These are phyloP conservation scores for Trichogramma evanescens DNA, from an alignment of 2,888 invertebrate genomes.

Conservation along the genomic window DNA sequence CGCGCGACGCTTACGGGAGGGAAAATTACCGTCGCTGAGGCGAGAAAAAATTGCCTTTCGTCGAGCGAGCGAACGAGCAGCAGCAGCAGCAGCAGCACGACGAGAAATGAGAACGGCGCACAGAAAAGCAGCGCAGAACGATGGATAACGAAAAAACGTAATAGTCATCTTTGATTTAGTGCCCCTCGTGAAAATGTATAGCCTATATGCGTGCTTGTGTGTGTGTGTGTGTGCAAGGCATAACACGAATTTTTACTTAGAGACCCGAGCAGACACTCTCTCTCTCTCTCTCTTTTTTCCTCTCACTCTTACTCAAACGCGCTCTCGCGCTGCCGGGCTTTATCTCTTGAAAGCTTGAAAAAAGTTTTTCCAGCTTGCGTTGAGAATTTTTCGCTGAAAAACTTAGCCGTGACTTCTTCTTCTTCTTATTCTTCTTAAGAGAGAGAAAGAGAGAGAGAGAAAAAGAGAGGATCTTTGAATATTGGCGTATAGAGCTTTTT, in stretches of 20 bases:
- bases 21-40: neutral
- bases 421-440: no score
- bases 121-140: neutral
- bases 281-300: neutral
- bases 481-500: neutral
- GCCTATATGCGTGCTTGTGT: neutral
- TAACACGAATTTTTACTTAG: constrained; percentile 1
- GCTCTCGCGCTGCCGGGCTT: no score
- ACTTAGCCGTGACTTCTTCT: neutral
- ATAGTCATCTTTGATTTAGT: constrained; percentile 10
- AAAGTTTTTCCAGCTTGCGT: no score
- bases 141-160: constrained; percentile 5
- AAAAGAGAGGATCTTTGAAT: no score
- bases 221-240: neutral
- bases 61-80: neutral
- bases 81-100: neutral
- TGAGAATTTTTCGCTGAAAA: neutral
- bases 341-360: no score
- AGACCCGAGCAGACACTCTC: no score
- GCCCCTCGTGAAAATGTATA: neutral
- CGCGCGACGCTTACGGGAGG: neutral
- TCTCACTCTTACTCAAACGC: no score
- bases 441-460: no score
- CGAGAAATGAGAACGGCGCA: neutral
- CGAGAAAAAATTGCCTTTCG: no score